These are phyloP conservation scores for Harmothoe impar DNA, from an alignment of 2,888 invertebrate genomes.

Conservation along the genomic window DNA sequence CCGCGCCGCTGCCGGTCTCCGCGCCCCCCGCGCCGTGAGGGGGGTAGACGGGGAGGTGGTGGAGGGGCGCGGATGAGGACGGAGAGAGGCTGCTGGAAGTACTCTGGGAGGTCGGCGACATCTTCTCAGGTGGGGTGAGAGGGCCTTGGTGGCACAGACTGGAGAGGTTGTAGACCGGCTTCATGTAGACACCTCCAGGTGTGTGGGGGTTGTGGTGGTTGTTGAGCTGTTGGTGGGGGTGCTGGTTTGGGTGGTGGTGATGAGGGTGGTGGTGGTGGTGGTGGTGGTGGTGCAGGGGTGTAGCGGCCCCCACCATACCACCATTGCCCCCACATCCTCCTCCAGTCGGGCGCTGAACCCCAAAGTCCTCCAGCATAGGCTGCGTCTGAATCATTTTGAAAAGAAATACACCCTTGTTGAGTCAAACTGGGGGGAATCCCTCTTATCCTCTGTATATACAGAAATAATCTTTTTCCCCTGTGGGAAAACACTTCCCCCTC, in stretches of 20 bases:
- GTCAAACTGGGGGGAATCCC: not conserved
- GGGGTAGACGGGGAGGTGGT: not conserved
- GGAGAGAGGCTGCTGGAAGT: not conserved
- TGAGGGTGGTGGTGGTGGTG: not conserved
- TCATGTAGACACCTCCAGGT: conserved; percentile 4
- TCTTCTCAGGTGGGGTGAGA: not conserved
- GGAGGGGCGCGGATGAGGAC: not conserved
- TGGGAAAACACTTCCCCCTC: not conserved
- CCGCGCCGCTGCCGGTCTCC: not conserved
- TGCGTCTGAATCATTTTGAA: conserved; percentile 33
- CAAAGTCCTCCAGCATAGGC: conserved; percentile 19
- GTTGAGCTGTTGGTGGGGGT: not conserved
- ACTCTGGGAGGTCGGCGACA: not conserved
- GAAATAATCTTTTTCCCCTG: not conserved
- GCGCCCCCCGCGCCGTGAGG: not conserved
- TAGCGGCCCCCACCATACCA: not conserved
- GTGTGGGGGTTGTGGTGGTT: not conserved
- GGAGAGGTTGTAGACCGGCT: conserved; percentile 46
- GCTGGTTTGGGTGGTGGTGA: not conserved
- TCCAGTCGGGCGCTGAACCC: not conserved
- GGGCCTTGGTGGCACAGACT: conserved; percentile 29
- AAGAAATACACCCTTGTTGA: not conserved
- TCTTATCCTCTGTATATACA: too few relatives aligned
- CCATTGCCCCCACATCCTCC: not conserved
- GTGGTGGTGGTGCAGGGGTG: not conserved